Evolutionary conservation across 64 coral and sea anemone genomes (phyloP).

Genomic region (Orbicella faveolata): DNA sequence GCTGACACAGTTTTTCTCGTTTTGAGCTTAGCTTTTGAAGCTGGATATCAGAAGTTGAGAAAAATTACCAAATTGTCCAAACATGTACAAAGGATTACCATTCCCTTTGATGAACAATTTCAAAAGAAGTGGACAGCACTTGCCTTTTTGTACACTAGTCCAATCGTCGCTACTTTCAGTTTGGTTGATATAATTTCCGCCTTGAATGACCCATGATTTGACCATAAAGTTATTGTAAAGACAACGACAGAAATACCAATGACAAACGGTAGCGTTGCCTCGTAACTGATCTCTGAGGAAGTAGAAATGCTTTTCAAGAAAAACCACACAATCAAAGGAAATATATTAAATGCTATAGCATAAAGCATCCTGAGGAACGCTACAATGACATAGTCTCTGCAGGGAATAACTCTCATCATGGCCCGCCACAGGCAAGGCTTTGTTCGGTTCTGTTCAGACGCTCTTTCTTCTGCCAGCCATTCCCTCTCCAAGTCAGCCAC

Average conservation of each 20-base stretch:
- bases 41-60: too few relatives aligned
- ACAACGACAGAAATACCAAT: not conserved
- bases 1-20: too few relatives aligned
- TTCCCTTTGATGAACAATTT: too few relatives aligned
- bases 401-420: too few relatives aligned
- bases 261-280: not conserved
- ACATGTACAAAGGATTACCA: not conserved
- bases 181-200: not conserved
- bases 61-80: too few relatives aligned
- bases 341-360: not conserved
- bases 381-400: not conserved
- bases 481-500: not conserved
- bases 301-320: not conserved
- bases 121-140: too few relatives aligned
- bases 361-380: not conserved
- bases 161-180: slow-evolving; percentile 18
- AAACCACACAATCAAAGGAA: slow-evolving; percentile 10
- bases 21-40: too few relatives aligned
- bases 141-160: slow-evolving; percentile 1
- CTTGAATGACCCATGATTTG: not conserved
- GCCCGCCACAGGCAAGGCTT: too few relatives aligned
- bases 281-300: not conserved
- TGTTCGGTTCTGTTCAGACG: too few relatives aligned
- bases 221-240: not conserved
- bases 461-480: too few relatives aligned